Conservation (phyloP, 2,888 invertebrate genomes). For the Agonopterix subpropinquella region DNA sequence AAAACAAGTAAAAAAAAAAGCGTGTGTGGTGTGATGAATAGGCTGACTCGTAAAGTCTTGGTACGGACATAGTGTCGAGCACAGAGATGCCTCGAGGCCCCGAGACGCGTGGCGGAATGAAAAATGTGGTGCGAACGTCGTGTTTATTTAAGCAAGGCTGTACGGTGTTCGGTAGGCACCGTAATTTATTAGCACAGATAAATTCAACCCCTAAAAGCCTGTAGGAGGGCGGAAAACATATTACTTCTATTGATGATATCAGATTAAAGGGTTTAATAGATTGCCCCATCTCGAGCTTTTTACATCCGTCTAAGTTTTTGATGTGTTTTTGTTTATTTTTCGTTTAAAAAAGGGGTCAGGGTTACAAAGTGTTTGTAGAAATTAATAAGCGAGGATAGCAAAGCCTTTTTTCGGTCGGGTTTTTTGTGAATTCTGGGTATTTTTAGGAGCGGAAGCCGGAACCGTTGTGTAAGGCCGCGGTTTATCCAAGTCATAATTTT, state of each 20-base stretch:
- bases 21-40: no score
- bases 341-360: neutral
- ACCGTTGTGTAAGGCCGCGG: no score
- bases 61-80: neutral
- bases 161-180: constrained; percentile 27
- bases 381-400: no score
- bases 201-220: constrained; percentile 49
- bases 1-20: no score
- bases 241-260: constrained; percentile 46
- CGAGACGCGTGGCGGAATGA: constrained; percentile 39
- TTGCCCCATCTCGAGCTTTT: constrained; percentile 1
- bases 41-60: neutral
- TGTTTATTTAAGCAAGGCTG: constrained; percentile 58
- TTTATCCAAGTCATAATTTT: no score
- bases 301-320: neutral
- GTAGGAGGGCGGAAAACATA: constrained; percentile 33
- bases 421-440: no score
- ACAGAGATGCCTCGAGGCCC: constrained; percentile 20
- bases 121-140: constrained; percentile 59
- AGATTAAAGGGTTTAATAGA: constrained; percentile 11
- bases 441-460: no score
- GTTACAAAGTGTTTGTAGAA: neutral
- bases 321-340: no score
- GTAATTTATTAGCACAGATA: constrained; percentile 63
- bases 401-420: no score